These are phyloP conservation scores for Otus sunia DNA, from an alignment of 2,113 vertebrate genomes.

Conservation along the genomic window DNA sequence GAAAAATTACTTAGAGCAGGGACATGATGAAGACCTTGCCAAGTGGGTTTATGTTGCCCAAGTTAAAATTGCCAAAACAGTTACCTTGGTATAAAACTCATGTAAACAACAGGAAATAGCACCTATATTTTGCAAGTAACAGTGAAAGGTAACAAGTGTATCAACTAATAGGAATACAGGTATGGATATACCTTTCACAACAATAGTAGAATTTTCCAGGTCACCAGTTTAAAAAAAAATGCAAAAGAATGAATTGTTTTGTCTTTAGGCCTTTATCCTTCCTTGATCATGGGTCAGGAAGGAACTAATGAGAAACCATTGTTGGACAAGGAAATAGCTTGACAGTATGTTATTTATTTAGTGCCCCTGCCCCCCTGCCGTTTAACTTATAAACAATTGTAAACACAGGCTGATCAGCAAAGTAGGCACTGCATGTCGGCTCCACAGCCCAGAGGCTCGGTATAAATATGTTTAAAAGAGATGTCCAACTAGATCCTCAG, in stretches of 20 bases:
- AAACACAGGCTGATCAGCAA: not conserved
- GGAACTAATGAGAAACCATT: not conserved
- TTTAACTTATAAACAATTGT: slow-evolving; percentile 6
- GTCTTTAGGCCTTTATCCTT: not conserved
- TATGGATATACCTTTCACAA: not conserved
- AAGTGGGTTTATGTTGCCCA: not conserved
- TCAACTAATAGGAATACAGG: not conserved
- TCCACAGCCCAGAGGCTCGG: not conserved
- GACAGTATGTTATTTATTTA: not conserved
- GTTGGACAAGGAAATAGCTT: not conserved
- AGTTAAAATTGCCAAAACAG: not conserved
- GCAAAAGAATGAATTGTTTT: not conserved
- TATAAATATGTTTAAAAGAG: not conserved
- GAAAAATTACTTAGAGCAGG: not conserved
- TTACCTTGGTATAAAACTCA: not conserved
- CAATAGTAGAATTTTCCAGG: not conserved
- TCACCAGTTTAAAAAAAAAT: not conserved
- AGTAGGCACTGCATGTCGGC: not conserved
- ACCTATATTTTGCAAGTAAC: not conserved
- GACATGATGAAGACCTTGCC: not conserved
- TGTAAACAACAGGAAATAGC: not conserved
- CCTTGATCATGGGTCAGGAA: not conserved
- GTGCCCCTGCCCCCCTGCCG: not conserved
- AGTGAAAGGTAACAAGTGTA: not conserved
- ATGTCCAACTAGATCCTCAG: not conserved